Evolutionary conservation across 2,797 vertebrate species (phyloP), one percentile per base, ranked within the genome.

Genomic region (Tragopan temminckii): DNA sequence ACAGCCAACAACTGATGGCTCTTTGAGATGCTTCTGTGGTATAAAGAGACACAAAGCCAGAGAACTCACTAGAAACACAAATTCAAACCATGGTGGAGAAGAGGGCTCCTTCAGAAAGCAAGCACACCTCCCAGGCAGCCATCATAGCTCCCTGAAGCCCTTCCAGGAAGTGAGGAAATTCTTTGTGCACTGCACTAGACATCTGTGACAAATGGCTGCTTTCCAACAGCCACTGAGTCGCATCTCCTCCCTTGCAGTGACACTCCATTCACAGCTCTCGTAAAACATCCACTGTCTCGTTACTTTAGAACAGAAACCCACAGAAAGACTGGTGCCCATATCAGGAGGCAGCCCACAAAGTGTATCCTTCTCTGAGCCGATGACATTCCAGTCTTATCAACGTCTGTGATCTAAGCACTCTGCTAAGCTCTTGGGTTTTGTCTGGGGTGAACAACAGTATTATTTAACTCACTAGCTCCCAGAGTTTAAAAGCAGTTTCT

Each of bases 301-400:
- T 69, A 61, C 23, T 27, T 59, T 1, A 1, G 43, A 81, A 95
- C 14, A 94, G 58, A 78, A 89, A 70, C 62, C 59, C 3, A 0
- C 45, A 75, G 78, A 82, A 68, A 83, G 38, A 33, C 61, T 50
- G 16, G 29, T 25, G 68, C 83, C 90, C 61, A 36, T 1, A 7
- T 55, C 89, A 90, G 48, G 24, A 85, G 61, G 50, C 75, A 90
- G 78, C 72, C 69, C 27, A 64, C 61, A 70, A 50, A 92, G 43
- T 19, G 21, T 25, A 70, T 53, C 53, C 78, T 71, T 6, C 57
- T 71, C 85, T 48, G 61, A 50, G 63, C 36, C 75, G 67, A 88
- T 77, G 67, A 88, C 93, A 93, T 94, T 96, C 89, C 86, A 85
- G 36, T 40, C 81, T 76, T 95, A 96, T 92, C 94, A 50, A 46